These are phyloP conservation scores for Drosophila buzzatii DNA, from an alignment of 2,888 invertebrate species.

Conservation along the genomic window DNA sequence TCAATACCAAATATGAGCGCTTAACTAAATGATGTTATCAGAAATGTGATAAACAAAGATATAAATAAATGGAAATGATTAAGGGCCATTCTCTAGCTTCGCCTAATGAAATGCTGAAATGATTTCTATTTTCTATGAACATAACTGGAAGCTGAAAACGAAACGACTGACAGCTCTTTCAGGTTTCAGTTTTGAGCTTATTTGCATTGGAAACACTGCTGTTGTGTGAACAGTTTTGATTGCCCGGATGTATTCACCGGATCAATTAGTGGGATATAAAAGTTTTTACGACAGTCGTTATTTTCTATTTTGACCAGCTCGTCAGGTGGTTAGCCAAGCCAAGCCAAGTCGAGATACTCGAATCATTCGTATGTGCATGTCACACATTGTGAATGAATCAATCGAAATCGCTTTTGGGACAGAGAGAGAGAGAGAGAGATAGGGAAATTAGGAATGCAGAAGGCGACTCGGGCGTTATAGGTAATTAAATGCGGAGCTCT, in stretches of 20 bases:
- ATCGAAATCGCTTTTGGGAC: conserved; percentile 17
- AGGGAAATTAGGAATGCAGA: conserved; percentile 57
- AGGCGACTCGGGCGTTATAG: conserved; percentile 60
- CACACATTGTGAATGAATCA: conserved; percentile 56
- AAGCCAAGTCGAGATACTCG: conserved; percentile 1
- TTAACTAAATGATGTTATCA: neutral
- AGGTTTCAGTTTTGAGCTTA: neutral
- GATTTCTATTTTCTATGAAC: neutral
- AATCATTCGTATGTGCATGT: conserved; percentile 46
- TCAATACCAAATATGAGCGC: neutral
- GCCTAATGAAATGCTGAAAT: neutral
- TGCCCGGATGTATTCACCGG: conserved; percentile 62
- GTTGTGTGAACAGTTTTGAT: conserved; percentile 53
- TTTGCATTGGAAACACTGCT: conserved; percentile 8
- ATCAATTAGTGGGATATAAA: conserved; percentile 68
- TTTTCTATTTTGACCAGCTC: conserved; percentile 53
- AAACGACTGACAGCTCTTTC: neutral
- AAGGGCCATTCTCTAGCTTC: neutral
- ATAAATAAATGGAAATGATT: neutral
- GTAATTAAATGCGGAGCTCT: conserved; percentile 68
- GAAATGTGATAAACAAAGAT: neutral
- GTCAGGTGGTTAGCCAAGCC: conserved; percentile 32
- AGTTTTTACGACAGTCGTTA: conserved; percentile 63
- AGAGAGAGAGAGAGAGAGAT: too few relatives aligned
- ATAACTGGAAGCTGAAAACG: conserved; percentile 5